Percentiles rank a stretch among this genome's conserved stretches.
Evolutionary conservation across 2,888 invertebrate species (phyloP).

Genomic region (Formica aserva): DNA sequence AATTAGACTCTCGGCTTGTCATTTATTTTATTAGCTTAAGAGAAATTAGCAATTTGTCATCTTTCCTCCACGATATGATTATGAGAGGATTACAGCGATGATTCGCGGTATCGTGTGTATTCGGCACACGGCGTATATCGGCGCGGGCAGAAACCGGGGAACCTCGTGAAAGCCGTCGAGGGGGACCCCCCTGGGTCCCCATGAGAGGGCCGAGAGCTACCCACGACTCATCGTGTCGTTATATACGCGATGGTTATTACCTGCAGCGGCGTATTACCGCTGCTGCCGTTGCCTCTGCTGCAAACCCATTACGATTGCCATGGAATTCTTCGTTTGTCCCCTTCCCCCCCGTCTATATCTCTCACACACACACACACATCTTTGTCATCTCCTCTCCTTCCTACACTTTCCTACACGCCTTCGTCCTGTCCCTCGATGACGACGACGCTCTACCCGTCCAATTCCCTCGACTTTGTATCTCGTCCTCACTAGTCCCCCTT

Average conservation of each 20-base stretch:
- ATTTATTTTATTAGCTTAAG: not conserved
- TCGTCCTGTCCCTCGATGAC: slow-evolving; percentile 31
- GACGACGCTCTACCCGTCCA: slow-evolving; percentile 12
- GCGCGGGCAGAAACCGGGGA: slow-evolving; percentile 63
- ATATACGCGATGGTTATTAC: slow-evolving; percentile 75
- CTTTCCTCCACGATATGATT: not conserved
- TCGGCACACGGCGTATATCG: slow-evolving; percentile 44
- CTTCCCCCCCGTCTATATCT: slow-evolving; percentile 3
- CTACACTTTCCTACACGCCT: slow-evolving; percentile 26
- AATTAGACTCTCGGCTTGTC: not conserved
- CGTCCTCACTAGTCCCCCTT: not conserved
- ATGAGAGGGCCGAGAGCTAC: slow-evolving; percentile 60
- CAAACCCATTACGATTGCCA: slow-evolving; percentile 74
- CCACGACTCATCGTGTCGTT: slow-evolving; percentile 76
- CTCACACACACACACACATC: not conserved
- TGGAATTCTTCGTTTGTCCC: slow-evolving; percentile 68
- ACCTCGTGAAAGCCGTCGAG: slow-evolving; percentile 71
- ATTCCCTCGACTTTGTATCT: slow-evolving; percentile 8
- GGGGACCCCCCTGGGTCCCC: slow-evolving; percentile 54
- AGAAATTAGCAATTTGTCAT: not conserved
- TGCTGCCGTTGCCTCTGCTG: slow-evolving; percentile 60
- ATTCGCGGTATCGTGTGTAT: not conserved
- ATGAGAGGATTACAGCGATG: slow-evolving; percentile 9
- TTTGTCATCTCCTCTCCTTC: not conserved
- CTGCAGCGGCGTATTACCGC: slow-evolving; percentile 57